phyloP scores from a whole-genome alignment of 1,140 invertebrate genomes.

The Drosophila sp. region DNA sequence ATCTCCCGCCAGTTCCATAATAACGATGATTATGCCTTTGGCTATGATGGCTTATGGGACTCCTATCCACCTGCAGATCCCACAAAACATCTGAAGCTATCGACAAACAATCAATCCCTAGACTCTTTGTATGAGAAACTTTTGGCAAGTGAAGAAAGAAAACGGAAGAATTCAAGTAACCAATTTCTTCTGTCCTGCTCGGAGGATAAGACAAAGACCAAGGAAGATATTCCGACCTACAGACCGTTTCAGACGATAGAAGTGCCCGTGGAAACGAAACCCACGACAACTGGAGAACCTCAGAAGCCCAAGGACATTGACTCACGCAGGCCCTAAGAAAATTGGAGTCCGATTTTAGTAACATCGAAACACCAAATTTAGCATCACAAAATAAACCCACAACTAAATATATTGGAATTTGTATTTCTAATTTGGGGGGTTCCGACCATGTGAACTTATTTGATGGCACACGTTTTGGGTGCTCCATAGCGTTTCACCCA shows the following conservation, averaged over 20 bases:
- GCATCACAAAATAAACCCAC: neutral
- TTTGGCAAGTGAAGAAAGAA: neutral
- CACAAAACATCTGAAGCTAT: no score
- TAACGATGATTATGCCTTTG: neutral
- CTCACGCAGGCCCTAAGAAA: slow-evolving; percentile 31
- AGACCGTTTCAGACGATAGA: slow-evolving; percentile 42
- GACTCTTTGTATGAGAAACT: neutral
- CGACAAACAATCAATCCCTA: neutral
- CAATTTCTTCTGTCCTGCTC: neutral
- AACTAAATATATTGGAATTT: no score
- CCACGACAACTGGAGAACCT: neutral
- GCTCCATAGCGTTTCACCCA: neutral
- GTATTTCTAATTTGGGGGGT: no score
- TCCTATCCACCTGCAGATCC: neutral
- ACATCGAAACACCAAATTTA: slow-evolving; percentile 24
- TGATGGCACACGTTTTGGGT: neutral
- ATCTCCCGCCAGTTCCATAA: neutral
- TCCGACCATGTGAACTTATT: neutral
- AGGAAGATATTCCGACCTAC: slow-evolving; percentile 23
- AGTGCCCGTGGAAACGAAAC: slow-evolving; percentile 11
- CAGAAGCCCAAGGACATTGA: neutral
- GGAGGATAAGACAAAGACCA: no score
- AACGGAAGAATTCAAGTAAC: no score
- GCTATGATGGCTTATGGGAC: neutral
- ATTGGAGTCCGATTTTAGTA: slow-evolving; percentile 19